Conservation (phyloP, 2,797 vertebrate species). For the Leontocebus nigricollis region DNA sequence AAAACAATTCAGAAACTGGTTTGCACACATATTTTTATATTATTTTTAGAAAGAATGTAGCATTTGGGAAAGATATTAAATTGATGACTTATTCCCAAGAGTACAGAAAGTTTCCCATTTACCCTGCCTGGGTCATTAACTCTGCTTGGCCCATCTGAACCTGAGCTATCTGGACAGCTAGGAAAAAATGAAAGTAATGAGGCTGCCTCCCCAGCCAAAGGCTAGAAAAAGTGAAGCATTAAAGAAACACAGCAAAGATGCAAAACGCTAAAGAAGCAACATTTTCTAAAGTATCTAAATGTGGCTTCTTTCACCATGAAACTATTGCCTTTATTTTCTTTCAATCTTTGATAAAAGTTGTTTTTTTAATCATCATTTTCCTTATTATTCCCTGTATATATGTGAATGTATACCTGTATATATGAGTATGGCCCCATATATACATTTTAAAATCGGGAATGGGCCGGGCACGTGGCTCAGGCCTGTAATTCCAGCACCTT, state of each 20-base stretch:
- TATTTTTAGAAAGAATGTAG: constrained; percentile 64
- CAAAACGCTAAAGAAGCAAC: neutral
- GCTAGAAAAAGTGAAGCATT: neutral
- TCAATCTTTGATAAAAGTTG: neutral
- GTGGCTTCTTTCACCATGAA: neutral
- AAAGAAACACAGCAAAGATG: neutral
- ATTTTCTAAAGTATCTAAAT: constrained; percentile 1
- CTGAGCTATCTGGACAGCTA: neutral
- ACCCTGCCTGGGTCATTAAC: constrained; percentile 61
- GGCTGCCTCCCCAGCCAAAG: constrained; percentile 7
- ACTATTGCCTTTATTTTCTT: neutral
- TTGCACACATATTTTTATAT: neutral
- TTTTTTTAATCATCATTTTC: neutral
- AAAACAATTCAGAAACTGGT: constrained; percentile 56
- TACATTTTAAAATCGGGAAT: neutral
- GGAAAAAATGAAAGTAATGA: constrained; percentile 41
- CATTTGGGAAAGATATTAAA: constrained; percentile 44
- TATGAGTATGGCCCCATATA: neutral
- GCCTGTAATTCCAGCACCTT: too few species aligned
- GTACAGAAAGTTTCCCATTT: constrained; percentile 53
- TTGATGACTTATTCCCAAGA: constrained; percentile 59
- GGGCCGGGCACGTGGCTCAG: too few species aligned
- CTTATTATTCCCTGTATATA: neutral
- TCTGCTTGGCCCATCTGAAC: constrained; percentile 12
- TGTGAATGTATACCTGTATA: neutral